Conservation (phyloP, 2,797 vertebrate genomes). For the Rhynchonycteris naso region DNA sequence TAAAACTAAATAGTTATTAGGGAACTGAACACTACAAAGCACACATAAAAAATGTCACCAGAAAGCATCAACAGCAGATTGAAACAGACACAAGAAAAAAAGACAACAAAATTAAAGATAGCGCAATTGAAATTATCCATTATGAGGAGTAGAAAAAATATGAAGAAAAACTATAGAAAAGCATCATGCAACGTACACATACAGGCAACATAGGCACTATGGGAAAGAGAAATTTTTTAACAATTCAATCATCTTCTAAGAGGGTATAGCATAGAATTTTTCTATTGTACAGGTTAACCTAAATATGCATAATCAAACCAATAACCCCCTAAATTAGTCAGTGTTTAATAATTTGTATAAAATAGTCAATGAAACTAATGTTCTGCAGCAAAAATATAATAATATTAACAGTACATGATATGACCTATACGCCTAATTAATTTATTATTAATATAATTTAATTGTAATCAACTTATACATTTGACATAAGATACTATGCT, state of each 20-base stretch:
- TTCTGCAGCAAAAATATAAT: slow-evolving; percentile 52
- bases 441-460: slow-evolving; percentile 85
- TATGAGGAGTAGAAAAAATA: background rate
- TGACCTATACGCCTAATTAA: slow-evolving; percentile 78
- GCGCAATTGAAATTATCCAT: background rate
- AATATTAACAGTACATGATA: slow-evolving; percentile 78
- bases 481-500: slow-evolving; percentile 83
- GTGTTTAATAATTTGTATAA: slow-evolving; percentile 16
- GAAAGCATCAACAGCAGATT: background rate
- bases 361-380: background rate
- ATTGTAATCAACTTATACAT: slow-evolving; percentile 80
- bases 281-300: background rate
- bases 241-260: background rate
- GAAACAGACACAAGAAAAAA: background rate
- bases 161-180: background rate
- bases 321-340: background rate
- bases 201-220: background rate
- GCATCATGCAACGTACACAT: background rate
- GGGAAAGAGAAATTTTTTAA: background rate
- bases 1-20: background rate
- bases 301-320: background rate
- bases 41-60: background rate
- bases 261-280: background rate
- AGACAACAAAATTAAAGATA: background rate
- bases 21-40: background rate